A percentile compares a stretch with the other conserved stretches of the same genome.
phyloP scores from a whole-genome alignment of 2,113 vertebrate species.

The Ursus arctos region DNA sequence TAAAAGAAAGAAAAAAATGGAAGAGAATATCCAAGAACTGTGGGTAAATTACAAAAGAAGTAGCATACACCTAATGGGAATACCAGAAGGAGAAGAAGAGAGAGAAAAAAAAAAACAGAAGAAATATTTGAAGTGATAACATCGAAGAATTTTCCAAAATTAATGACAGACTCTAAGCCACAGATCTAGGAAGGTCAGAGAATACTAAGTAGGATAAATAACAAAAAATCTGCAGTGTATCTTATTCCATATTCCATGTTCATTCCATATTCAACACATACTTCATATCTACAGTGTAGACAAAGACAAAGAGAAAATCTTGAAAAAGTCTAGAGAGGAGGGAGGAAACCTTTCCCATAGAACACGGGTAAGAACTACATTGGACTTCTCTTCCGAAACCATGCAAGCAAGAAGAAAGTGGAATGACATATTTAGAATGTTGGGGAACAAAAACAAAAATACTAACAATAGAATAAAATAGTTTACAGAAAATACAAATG shows the following conservation, averaged over 20 bases:
- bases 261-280: not conserved
- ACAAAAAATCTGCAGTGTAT: not conserved
- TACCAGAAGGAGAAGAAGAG: not conserved
- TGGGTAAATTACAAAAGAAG: not conserved
- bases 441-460: not conserved
- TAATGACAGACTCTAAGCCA: not conserved
- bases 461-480: not conserved
- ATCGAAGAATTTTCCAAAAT: not conserved
- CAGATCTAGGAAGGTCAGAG: not conserved
- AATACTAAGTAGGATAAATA: not conserved
- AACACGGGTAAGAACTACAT: not conserved
- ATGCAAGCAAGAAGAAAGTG: not conserved
- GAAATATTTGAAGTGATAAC: not conserved
- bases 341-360: not conserved
- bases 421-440: not conserved
- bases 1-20: not conserved
- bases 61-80: not conserved
- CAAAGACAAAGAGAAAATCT: not conserved
- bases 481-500: slow-evolving; percentile 16
- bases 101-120: not conserved
- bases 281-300: not conserved
- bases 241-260: not conserved
- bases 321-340: not conserved
- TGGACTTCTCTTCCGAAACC: not conserved
- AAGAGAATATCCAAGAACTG: not conserved